Evolutionary conservation across 2,888 invertebrate species (phyloP).

Genomic region (Coecobrya sp.): DNA sequence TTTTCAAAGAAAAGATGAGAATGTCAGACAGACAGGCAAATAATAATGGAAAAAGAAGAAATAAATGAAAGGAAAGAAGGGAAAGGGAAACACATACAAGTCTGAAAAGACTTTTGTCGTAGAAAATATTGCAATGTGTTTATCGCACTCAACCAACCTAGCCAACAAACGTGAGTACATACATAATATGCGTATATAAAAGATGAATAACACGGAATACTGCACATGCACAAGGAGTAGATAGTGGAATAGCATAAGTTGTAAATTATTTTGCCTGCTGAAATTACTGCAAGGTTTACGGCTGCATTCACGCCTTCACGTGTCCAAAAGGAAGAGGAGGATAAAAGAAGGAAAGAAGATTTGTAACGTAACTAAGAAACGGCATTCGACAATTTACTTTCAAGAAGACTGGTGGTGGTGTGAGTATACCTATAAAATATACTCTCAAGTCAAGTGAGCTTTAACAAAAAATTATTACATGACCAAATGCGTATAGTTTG

Average conservation of each 20-base stretch:
- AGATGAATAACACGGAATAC: background rate
- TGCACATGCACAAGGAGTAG: background rate
- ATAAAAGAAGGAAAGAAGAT: slow-evolving; percentile 26
- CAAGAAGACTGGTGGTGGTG: background rate
- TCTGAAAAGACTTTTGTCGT: slow-evolving; percentile 48
- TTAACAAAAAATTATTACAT: background rate
- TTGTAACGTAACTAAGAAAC: slow-evolving; percentile 18
- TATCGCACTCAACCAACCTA: background rate
- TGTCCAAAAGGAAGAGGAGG: slow-evolving; percentile 55
- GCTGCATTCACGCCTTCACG: slow-evolving; percentile 72
- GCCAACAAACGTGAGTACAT: background rate
- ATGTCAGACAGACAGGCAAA: slow-evolving; percentile 51
- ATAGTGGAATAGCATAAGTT: background rate
- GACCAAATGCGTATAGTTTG: background rate
- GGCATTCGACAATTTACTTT: slow-evolving; percentile 2
- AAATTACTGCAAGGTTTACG: slow-evolving; percentile 62
- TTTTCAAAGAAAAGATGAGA: slow-evolving; percentile 15
- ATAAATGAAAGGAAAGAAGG: slow-evolving; percentile 40
- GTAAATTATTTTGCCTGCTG: slow-evolving; percentile 69
- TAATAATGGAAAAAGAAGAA: slow-evolving; percentile 36
- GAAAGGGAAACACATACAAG: slow-evolving; percentile 20
- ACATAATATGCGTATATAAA: background rate
- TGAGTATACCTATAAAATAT: background rate
- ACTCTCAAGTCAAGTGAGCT: background rate
- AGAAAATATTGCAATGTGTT: slow-evolving; percentile 50